Evolutionary conservation across 2,888 invertebrate species (phyloP).

Genomic region (Branchipolynoe longqiensis): DNA sequence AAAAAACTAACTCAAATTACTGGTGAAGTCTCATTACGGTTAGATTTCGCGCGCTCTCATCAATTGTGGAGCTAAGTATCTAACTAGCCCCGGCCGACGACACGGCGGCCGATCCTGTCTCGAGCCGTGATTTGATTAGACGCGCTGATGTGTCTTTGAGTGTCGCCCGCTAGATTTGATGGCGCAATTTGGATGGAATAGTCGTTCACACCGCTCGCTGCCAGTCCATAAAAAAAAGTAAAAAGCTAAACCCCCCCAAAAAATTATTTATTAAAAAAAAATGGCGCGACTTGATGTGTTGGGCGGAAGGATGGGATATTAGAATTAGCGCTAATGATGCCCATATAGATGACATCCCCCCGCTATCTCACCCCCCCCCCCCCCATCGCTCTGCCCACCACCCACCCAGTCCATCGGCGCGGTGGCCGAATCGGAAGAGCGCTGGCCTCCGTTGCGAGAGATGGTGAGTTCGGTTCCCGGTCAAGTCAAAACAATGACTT

Average conservation of each 20-base stretch:
- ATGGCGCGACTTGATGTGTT: slow-evolving; percentile 26
- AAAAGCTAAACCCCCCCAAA: too few species aligned
- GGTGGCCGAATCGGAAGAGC: too few species aligned
- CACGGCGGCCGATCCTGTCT: slow-evolving; percentile 14
- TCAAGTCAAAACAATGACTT: too few species aligned
- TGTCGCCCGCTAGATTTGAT: slow-evolving; percentile 52
- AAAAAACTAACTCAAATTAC: too few species aligned
- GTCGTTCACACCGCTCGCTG: slow-evolving; percentile 36
- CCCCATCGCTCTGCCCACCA: too few species aligned
- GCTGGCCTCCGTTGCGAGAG: too few species aligned
- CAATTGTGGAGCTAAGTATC: slow-evolving; percentile 45
- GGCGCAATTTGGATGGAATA: slow-evolving; percentile 46
- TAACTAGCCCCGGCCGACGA: slow-evolving; percentile 48
- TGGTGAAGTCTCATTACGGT: too few species aligned
- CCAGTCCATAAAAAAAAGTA: slow-evolving; percentile 35
- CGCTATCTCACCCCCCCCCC: too few species aligned
- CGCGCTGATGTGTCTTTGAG: slow-evolving; percentile 20
- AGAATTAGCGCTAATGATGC: slow-evolving; percentile 40
- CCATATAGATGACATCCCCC: slow-evolving; percentile 44
- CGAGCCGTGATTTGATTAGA: slow-evolving; percentile 50
- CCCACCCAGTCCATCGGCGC: too few species aligned
- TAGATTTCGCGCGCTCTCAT: slow-evolving; percentile 48
- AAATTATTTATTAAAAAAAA: too few species aligned
- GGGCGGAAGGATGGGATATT: not conserved
- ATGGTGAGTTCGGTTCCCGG: too few species aligned